These are phyloP conservation scores for Enteromius thamalakanensis DNA, from an alignment of 2,797 vertebrate genomes.

Conservation along the genomic window DNA sequence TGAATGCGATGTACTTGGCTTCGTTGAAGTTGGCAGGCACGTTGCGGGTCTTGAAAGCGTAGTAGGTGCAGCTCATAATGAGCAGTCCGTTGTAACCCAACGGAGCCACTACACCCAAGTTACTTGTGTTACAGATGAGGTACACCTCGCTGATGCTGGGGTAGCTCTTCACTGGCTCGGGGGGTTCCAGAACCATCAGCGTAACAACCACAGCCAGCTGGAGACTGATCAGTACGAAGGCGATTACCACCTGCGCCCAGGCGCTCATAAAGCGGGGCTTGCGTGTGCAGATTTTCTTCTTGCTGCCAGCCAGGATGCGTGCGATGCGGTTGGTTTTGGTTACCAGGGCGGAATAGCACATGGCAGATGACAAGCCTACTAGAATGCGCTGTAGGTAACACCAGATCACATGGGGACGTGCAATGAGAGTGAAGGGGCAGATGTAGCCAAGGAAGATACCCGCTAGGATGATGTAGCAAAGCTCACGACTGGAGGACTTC, in stretches of 20 bases:
- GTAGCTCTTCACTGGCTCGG: conserved; percentile 92
- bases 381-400: conserved; percentile 97
- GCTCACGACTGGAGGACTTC: conserved; percentile 96
- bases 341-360: conserved; percentile 97
- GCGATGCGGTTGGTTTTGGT: conserved; percentile 99
- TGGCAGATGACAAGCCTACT: conserved; percentile 95
- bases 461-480: conserved; percentile 96
- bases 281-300: conserved; percentile 98
- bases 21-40: conserved; percentile 99
- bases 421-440: conserved; percentile 96
- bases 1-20: conserved; percentile 99
- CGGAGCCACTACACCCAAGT: conserved; percentile 93
- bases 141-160: conserved; percentile 97
- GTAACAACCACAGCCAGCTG: conserved; percentile 93
- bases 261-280: conserved; percentile 99
- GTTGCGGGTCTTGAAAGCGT: conserved; percentile 98
- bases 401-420: conserved; percentile 89
- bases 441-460: conserved; percentile 97
- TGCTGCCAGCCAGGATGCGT: conserved; percentile 96
- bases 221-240: conserved; percentile 91
- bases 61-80: conserved; percentile 99
- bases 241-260: conserved; percentile 96
- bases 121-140: conserved; percentile 99
- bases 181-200: conserved; percentile 94
- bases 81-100: conserved; percentile 97